Base-by-base conservation (phyloP, 1,140 invertebrate genomes). In the Holcopasites calliopsidis region DNA sequence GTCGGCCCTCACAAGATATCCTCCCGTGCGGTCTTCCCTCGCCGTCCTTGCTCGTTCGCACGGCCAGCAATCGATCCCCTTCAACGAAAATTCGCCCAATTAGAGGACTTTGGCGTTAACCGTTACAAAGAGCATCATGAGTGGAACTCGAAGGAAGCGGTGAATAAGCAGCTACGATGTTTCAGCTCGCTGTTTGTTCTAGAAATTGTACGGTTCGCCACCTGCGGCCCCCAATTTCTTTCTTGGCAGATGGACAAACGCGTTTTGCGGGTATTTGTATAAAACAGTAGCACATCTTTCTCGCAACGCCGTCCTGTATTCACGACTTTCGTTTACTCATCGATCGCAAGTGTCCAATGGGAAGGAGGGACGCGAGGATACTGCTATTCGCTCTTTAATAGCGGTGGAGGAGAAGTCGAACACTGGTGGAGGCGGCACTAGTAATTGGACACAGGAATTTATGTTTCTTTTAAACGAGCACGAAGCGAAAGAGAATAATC, bases 1-100 rank as follows among this genome's bases (percentile, higher is more conserved):
- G 28, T 40, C 10, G 54, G 60, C 78, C 62, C 69, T 66, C 68
- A 33, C 23, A 21, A 31, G 38, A n/a, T n/a, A n/a, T n/a, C n/a
- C n/a, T n/a, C n/a, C n/a, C n/a, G n/a, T n/a, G n/a, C n/a, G n/a
- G n/a, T n/a, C n/a, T n/a, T n/a, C n/a, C n/a, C n/a, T n/a, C n/a
- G n/a, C n/a, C n/a, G n/a, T n/a, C n/a, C n/a, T n/a, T n/a, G n/a
- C n/a, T n/a, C n/a, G n/a, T n/a, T n/a, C n/a, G n/a, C n/a, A n/a
- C n/a, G n/a, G n/a, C n/a, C n/a, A n/a, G n/a, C n/a, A n/a, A n/a
- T n/a, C n/a, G n/a, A n/a, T n/a, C n/a, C n/a, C n/a, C n/a, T n/a
- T n/a, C n/a, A n/a, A n/a, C n/a, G n/a, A n/a, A n/a, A n/a, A n/a
- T n/a, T n/a, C n/a, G n/a, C n/a, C n/a, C n/a, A n/a, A n/a, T n/a